Conservation (phyloP, 2,888 invertebrate species). For the Chydorus sphaericus region DNA sequence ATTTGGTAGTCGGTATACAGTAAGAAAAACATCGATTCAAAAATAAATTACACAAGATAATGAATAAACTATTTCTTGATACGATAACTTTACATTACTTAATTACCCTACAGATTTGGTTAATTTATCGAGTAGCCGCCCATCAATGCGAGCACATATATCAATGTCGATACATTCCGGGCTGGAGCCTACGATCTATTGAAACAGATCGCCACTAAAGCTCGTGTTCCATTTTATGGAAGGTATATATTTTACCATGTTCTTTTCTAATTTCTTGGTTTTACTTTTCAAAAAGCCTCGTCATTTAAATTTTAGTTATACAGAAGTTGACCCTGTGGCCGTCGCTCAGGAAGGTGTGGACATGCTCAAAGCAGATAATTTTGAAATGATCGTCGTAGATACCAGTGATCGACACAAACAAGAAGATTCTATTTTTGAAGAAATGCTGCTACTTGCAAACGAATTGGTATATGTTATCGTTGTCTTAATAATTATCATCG, state of each 20-base stretch:
- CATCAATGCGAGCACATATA: too few relatives aligned
- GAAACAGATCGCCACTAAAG: slow-evolving; percentile 97
- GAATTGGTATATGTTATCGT: slow-evolving; percentile 55
- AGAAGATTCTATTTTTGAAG: slow-evolving; percentile 96
- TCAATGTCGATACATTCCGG: slow-evolving; percentile 98
- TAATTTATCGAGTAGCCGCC: too few relatives aligned
- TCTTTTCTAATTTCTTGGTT: neutral
- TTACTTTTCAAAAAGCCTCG: too few relatives aligned
- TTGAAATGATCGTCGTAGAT: slow-evolving; percentile 98
- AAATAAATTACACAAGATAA: too few relatives aligned
- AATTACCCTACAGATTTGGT: too few relatives aligned
- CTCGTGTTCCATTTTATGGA: slow-evolving; percentile 97
- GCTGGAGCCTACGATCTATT: slow-evolving; percentile 99
- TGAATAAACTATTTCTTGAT: too few relatives aligned
- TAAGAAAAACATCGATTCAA: too few relatives aligned
- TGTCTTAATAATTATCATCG: slow-evolving; percentile 7
- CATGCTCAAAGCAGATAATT: slow-evolving; percentile 96
- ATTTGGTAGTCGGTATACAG: too few relatives aligned
- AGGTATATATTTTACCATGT: slow-evolving; percentile 39
- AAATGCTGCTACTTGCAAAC: slow-evolving; percentile 98
- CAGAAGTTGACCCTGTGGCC: slow-evolving; percentile 97
- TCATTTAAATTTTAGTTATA: slow-evolving; percentile 62
- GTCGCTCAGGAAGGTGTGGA: slow-evolving; percentile 98
- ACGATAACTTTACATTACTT: too few relatives aligned
- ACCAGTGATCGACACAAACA: slow-evolving; percentile 99